Conservation (phyloP, 2,113 vertebrate species). For the Ptyas mucosa region DNA sequence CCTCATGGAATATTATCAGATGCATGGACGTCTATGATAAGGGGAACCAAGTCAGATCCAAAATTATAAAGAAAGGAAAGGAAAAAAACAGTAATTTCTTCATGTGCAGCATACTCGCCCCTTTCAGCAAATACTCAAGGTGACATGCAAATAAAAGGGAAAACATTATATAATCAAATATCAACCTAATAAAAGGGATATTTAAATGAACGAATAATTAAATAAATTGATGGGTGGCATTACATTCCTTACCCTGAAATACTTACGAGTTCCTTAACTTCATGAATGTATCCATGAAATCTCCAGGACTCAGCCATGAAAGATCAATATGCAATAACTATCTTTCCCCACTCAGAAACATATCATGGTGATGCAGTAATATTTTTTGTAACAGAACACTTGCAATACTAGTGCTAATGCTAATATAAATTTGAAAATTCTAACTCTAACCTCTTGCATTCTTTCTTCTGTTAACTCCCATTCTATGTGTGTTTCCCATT, state of each 20-base stretch:
- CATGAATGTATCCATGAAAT: neutral
- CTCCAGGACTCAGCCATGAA: neutral
- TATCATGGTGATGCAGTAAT: neutral
- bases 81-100: neutral
- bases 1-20: neutral
- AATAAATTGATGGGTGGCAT: neutral
- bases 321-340: neutral
- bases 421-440: conserved; percentile 29
- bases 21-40: neutral
- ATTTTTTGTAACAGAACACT: neutral
- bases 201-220: neutral
- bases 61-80: neutral
- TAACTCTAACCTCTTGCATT: neutral
- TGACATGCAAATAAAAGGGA: neutral
- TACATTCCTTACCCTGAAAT: neutral
- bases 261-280: neutral
- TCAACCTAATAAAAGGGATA: neutral
- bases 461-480: conserved; percentile 50
- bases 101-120: no score
- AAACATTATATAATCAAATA: neutral
- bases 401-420: neutral
- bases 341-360: neutral
- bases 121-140: conserved; percentile 1
- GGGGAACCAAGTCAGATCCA: neutral
- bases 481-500: conserved; percentile 54